A percentile compares a stretch with the other conserved stretches of the same genome.
Evolutionary conservation across 1,140 invertebrate genomes (phyloP).

Genomic region (Triops cancriformis): DNA sequence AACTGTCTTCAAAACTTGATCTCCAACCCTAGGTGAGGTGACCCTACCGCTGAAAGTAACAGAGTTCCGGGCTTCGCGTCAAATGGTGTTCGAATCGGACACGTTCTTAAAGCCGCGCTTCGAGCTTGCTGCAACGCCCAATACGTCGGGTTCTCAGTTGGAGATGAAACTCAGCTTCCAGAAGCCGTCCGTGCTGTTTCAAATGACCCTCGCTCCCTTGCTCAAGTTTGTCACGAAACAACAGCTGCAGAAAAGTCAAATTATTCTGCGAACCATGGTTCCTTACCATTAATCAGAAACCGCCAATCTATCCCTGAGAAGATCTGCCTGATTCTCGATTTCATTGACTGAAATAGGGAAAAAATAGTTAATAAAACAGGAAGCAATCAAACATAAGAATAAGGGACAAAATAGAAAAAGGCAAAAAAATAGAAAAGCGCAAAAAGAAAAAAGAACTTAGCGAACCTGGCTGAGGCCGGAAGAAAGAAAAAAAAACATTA

Average conservation of each 20-base stretch:
- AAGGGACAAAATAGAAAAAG: no score
- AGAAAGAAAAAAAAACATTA: no score
- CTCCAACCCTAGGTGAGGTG: background rate
- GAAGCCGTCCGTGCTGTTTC: background rate
- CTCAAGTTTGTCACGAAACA: background rate
- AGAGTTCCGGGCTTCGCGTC: background rate
- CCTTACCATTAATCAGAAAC: background rate
- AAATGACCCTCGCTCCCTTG: background rate
- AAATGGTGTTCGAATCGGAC: background rate
- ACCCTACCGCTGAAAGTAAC: background rate
- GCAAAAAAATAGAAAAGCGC: no score
- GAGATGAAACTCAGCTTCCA: conserved; percentile 4
- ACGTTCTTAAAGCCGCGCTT: background rate
- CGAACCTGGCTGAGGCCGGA: no score
- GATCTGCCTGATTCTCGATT: no score
- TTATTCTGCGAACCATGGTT: background rate
- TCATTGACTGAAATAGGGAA: no score
- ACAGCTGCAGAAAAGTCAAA: background rate
- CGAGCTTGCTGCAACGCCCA: background rate
- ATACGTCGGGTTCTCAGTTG: background rate
- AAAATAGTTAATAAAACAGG: no score
- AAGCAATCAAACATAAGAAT: no score
- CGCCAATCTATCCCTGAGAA: no score
- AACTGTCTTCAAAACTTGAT: no score
- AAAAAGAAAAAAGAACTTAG: no score